Percentiles rank a stretch among this genome's conserved stretches.
These are phyloP conservation scores for Monoplex corrugatus DNA, from an alignment of 2,888 invertebrate genomes.

Conservation along the genomic window DNA sequence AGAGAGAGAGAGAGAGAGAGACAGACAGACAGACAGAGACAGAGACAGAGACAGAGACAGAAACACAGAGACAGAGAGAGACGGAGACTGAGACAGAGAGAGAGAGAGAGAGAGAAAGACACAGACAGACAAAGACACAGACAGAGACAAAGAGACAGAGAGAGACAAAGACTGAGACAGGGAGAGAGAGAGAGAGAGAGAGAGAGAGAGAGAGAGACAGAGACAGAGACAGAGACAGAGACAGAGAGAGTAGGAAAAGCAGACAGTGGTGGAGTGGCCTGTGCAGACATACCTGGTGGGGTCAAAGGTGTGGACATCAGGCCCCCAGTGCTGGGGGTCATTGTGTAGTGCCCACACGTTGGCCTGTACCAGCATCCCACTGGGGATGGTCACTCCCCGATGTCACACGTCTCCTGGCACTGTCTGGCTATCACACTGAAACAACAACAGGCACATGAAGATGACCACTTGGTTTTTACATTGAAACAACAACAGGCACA, in stretches of 20 bases:
- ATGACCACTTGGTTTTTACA: constrained; percentile 71
- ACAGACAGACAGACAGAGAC: background rate
- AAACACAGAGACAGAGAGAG: background rate
- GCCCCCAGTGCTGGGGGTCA: constrained; percentile 74
- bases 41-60: background rate
- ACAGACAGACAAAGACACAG: background rate
- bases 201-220: constrained; percentile 1
- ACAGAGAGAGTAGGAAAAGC: background rate
- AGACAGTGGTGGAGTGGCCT: background rate
- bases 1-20: constrained; percentile 17
- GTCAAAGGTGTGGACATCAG: constrained; percentile 71
- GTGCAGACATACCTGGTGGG: constrained; percentile 71
- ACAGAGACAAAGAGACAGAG: background rate
- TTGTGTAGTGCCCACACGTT: constrained; percentile 77
- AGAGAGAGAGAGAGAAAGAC: background rate
- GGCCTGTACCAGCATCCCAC: constrained; percentile 76
- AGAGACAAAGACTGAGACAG: background rate
- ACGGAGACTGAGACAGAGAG: background rate
- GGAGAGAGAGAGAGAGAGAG: background rate
- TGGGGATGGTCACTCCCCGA: constrained; percentile 69
- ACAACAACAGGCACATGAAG: constrained; percentile 7
- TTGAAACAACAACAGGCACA: constrained; percentile 60
- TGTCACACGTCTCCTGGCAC: constrained; percentile 68
- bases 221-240: background rate
- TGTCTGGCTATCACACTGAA: constrained; percentile 74